phyloP scores from a whole-genome alignment of 2,888 invertebrate genomes.

The Drepanosiphum platanoidis region DNA sequence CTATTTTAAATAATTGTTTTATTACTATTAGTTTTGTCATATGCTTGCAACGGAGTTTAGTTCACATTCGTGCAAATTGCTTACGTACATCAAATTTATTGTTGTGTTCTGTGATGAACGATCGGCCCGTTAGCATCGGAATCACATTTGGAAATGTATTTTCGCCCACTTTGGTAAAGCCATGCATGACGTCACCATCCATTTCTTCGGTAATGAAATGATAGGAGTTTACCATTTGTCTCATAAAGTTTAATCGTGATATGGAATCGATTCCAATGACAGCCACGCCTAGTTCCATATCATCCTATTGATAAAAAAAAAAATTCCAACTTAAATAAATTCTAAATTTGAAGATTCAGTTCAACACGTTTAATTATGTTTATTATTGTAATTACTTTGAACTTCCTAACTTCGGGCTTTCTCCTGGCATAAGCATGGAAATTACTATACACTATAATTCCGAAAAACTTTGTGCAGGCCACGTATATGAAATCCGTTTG shows the following conservation, averaged over 20 bases:
- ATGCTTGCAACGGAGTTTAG: not conserved
- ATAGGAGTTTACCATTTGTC: slow-evolving; percentile 67
- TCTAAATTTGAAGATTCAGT: too few species aligned
- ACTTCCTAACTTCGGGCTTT: slow-evolving; percentile 62
- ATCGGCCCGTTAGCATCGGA: slow-evolving; percentile 68
- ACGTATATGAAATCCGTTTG: slow-evolving; percentile 64
- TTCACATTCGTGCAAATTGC: slow-evolving; percentile 62
- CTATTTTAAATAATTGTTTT: not conserved
- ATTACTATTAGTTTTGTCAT: not conserved
- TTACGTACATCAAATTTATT: slow-evolving; percentile 62
- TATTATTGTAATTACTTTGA: slow-evolving; percentile 63
- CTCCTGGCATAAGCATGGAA: slow-evolving; percentile 65
- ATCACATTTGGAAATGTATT: slow-evolving; percentile 70
- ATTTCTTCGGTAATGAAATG: slow-evolving; percentile 66
- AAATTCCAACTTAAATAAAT: not conserved
- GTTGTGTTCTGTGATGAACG: slow-evolving; percentile 52
- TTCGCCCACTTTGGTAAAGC: slow-evolving; percentile 70
- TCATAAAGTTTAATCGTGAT: slow-evolving; percentile 67
- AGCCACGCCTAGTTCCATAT: slow-evolving; percentile 65
- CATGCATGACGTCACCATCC: slow-evolving; percentile 66
- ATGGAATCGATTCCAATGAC: slow-evolving; percentile 68
- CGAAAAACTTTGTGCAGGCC: slow-evolving; percentile 64
- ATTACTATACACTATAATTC: slow-evolving; percentile 64
- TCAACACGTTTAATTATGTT: too few species aligned
- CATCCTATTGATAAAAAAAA: slow-evolving; percentile 56